Base-by-base conservation (phyloP, 2,113 vertebrate genomes). In the Acinonyx jubatus region DNA sequence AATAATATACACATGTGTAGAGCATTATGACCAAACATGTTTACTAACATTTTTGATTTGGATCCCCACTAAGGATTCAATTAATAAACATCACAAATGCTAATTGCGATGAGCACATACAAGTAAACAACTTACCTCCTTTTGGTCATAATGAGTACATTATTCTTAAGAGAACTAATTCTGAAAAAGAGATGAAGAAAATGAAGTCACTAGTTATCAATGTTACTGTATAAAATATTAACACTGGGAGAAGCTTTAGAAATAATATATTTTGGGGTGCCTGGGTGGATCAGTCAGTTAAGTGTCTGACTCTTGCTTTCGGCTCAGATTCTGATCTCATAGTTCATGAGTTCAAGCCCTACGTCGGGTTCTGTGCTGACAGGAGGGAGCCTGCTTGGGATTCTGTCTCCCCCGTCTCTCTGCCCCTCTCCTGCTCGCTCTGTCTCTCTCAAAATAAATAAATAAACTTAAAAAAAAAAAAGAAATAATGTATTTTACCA, bases 31-130 rank as follows among this genome's bases (percentile, higher is more conserved):
- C 90, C 41, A 52, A 79, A 76, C 33, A 90, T 27, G 13, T 68
- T 95, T 76, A 18, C 12, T 38, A 65, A 29, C 1, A 38, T 84
- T 96, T 96, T 91, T 45, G 16, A 81, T 89, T 50, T 71, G 80
- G 78, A 84, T 52, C 79, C 23, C 38, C 41, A 57, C 25, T 48
- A 76, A 91, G 27, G 18, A 83, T 36, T 94, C 38, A 68, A 27
- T 83, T 90, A 91, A 74, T 96, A 94, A 61, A 71, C 45, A 76
- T 48, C 52, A 95, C 52, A 86, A 95, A 93, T 66, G 33, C 16
- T 55, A 68, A 89, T 1, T 85, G n/a, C 88, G 23, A 63, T 36
- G 19, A 88, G 48, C 36, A 61, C 4, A 66, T 33, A 25, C 19
- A 80, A 95, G 50, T 38, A 94, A 97, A 69, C 92, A 96, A 84